phyloP scores from a whole-genome alignment of 2,888 invertebrate genomes.

The Lymantria dispar region DNA sequence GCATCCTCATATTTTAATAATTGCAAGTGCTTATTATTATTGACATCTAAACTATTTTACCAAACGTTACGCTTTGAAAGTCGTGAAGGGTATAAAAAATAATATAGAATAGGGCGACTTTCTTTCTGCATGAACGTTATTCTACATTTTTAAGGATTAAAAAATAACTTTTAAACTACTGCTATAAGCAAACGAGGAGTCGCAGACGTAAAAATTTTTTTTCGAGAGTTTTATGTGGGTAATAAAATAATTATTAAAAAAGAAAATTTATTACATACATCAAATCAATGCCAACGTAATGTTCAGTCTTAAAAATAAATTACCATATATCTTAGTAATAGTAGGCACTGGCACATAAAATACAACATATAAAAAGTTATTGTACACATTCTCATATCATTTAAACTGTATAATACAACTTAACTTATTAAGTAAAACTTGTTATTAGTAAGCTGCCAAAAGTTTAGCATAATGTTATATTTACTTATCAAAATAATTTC shows the following conservation, averaged over 20 bases:
- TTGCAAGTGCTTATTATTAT: too few species aligned
- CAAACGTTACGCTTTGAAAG: too few species aligned
- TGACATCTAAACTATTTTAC: too few species aligned
- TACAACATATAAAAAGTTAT: slow-evolving; percentile 38
- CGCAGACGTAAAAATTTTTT: too few species aligned
- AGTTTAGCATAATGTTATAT: not conserved
- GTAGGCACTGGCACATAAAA: slow-evolving; percentile 68
- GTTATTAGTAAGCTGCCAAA: slow-evolving; percentile 9
- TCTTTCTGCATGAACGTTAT: too few species aligned
- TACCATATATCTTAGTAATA: slow-evolving; percentile 61
- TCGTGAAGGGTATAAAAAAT: too few species aligned
- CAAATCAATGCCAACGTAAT: slow-evolving; percentile 71
- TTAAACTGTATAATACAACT: slow-evolving; percentile 47
- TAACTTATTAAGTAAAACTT: slow-evolving; percentile 27
- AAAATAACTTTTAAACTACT: too few species aligned
- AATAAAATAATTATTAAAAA: slow-evolving; percentile 30
- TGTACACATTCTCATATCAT: slow-evolving; percentile 21
- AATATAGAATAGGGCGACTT: too few species aligned
- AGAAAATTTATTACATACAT: slow-evolving; percentile 61
- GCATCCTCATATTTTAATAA: too few species aligned
- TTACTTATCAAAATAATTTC: not conserved
- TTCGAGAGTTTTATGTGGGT: too few species aligned
- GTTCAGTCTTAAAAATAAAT: slow-evolving; percentile 78
- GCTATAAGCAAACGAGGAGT: too few species aligned
- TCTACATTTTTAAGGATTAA: too few species aligned